Percentiles rank a stretch among this genome's conserved stretches.
Evolutionary conservation across 2,888 invertebrate genomes (phyloP).

Genomic region (Beris chalybata): DNA sequence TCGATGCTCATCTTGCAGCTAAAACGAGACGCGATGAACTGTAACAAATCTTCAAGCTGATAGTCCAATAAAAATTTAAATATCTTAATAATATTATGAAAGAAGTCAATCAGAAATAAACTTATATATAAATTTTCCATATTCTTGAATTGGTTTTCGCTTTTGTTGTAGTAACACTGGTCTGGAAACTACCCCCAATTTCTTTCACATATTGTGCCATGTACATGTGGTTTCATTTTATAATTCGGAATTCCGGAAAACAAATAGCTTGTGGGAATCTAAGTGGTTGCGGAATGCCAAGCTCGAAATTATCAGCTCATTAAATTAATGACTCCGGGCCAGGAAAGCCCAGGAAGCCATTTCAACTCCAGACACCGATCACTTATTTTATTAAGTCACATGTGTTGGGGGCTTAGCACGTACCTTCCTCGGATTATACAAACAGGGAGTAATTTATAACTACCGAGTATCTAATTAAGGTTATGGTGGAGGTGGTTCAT

Average conservation of each 20-base stretch:
- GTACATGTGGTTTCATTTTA: no score
- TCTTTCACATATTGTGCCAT: no score
- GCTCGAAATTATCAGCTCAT: conserved; percentile 26
- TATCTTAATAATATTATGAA: no score
- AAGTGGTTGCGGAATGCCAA: not conserved
- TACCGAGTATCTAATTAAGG: no score
- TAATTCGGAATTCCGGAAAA: not conserved
- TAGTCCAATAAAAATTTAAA: no score
- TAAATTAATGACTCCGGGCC: conserved; percentile 20
- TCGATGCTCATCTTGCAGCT: conserved; percentile 20
- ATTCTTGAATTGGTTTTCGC: no score
- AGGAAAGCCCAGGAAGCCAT: not conserved
- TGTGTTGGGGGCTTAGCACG: not conserved
- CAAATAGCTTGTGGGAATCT: conserved; percentile 10
- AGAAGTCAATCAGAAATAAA: no score
- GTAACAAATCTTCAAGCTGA: not conserved
- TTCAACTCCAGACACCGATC: not conserved
- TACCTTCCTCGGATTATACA: not conserved
- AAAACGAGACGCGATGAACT: conserved; percentile 12
- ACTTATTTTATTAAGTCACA: conserved; percentile 9
- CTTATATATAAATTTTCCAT: no score
- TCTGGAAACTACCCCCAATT: no score
- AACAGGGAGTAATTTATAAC: no score
- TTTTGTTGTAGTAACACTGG: no score
- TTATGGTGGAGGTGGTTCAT: no score